A percentile compares a stretch with the other conserved stretches of the same genome.
Conservation (phyloP, 2,797 vertebrate species). For the Hypotaenidia philippensis region DNA sequence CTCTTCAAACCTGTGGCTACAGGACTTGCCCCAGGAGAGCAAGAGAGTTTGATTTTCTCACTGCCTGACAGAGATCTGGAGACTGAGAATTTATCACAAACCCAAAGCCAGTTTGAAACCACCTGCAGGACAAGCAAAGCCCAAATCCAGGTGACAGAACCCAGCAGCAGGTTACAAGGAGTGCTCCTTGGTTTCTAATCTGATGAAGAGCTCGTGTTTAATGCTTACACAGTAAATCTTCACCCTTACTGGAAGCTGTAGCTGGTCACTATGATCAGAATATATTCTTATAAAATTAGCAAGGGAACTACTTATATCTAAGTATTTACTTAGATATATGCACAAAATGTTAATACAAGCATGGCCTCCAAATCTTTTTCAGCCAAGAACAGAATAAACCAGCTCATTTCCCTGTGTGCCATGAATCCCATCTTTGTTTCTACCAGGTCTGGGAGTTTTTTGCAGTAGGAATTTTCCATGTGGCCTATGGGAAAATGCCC, state of each 20-base stretch:
- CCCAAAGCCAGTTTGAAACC: background rate
- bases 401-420: background rate
- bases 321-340: background rate
- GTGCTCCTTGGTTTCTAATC: background rate
- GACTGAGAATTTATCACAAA: background rate
- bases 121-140: background rate
- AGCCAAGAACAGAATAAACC: background rate
- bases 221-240: background rate
- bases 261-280: background rate
- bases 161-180: background rate
- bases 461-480: conserved; percentile 24
- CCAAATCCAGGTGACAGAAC: background rate
- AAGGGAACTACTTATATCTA: background rate
- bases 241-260: background rate
- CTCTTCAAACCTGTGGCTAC: background rate
- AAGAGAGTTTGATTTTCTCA: background rate
- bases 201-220: background rate
- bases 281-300: background rate
- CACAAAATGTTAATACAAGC: background rate
- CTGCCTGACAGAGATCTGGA: background rate
- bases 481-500: background rate
- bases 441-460: background rate
- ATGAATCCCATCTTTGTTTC: background rate
- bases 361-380: background rate
- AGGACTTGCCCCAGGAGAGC: accelerated